Percentiles rank a stretch among this genome's conserved stretches.
phyloP scores from a whole-genome alignment of 64 coral and sea anemone species.

The Stichodactyla helianthus region DNA sequence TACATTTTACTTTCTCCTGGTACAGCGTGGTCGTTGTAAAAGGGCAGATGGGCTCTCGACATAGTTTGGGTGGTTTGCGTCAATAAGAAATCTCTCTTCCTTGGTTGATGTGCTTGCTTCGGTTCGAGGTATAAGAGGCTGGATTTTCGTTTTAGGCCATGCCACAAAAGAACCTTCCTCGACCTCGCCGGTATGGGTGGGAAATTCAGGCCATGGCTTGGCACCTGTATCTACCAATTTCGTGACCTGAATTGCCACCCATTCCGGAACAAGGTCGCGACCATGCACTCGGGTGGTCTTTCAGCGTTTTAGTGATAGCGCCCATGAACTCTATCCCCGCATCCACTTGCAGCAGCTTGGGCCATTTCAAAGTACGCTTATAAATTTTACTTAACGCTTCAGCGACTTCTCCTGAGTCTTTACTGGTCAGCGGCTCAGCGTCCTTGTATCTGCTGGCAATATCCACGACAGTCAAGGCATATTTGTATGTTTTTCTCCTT shows the following conservation, averaged over 20 bases:
- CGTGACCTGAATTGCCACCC: conserved; percentile 19
- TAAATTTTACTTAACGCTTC: too few relatives aligned
- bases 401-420: too few relatives aligned
- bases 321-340: too few relatives aligned
- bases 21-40: neutral
- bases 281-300: conserved; percentile 11
- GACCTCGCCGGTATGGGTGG: conserved; percentile 47
- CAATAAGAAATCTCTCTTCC: neutral
- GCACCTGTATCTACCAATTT: neutral
- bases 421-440: too few relatives aligned
- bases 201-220: conserved; percentile 20
- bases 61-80: neutral
- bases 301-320: too few relatives aligned
- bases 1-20: neutral
- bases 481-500: too few relatives aligned
- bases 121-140: neutral
- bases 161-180: conserved; percentile 35
- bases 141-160: conserved; percentile 14
- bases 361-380: too few relatives aligned
- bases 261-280: conserved; percentile 9
- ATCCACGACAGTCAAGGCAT: too few relatives aligned
- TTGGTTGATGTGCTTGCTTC: neutral
- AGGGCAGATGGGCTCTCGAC: neutral
- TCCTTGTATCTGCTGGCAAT: too few relatives aligned
- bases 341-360: too few relatives aligned